Evolutionary conservation across 2,888 invertebrate genomes (phyloP).

Genomic region (Tridacna gigas): DNA sequence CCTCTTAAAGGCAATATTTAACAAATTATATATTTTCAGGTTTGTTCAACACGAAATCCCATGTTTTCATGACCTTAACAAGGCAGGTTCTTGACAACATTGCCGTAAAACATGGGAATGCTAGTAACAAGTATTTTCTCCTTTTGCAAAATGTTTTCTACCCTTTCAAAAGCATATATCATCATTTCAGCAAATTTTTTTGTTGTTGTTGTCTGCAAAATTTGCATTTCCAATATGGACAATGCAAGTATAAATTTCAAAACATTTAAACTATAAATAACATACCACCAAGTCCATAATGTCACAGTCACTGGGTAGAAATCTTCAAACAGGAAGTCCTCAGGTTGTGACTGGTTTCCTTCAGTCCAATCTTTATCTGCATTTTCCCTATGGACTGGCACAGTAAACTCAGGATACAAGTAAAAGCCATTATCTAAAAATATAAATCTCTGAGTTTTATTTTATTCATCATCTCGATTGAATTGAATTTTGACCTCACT

Average conservation of each 20-base stretch:
- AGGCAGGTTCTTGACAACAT: background rate
- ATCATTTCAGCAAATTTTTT: no score
- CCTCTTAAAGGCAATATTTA: no score
- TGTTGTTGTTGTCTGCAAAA: no score
- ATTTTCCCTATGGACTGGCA: conserved; percentile 37
- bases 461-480: no score
- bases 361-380: conserved; percentile 23
- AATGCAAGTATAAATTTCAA: no score
- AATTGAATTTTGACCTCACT: no score
- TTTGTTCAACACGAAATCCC: no score
- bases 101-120: background rate
- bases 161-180: no score
- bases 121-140: background rate
- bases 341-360: conserved; percentile 32
- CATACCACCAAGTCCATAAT: conserved; percentile 91
- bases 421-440: conserved; percentile 80
- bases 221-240: no score
- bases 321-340: conserved; percentile 51
- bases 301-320: conserved; percentile 87
- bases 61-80: no score
- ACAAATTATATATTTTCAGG: no score
- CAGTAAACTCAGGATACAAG: conserved; percentile 74
- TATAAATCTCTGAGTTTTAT: conserved; percentile 1
- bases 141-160: background rate
- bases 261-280: no score